Evolutionary conservation across 1,140 invertebrate genomes (phyloP), one percentile per base, ranked within the genome.

Genomic region (Ganaspis sp.): DNA sequence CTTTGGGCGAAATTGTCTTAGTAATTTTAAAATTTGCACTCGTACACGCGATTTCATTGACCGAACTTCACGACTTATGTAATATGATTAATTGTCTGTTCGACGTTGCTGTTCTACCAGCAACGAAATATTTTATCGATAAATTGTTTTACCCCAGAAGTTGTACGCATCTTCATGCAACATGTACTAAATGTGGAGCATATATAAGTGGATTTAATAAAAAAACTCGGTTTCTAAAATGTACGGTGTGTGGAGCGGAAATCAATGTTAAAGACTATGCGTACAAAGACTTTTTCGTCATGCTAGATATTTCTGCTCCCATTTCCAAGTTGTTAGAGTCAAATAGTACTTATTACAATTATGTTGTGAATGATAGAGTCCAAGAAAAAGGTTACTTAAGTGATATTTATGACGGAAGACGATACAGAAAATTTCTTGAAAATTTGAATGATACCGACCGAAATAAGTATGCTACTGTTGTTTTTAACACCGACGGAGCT

Each of bases 401-500:
- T 69, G 72, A 74, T 40, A 53, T 74, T 15, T 74, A 64, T 40
- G 72, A 74, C 17, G 72, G 72, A 42, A 37, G 21, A n/a, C 21
- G 11, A 6, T 74, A 74, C 26, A 5, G 37, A 21, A 12, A 58
- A 15, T 74, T 74, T 74, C 6, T 74, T 26, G 64, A 74, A 0
- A 58, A 29, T 17, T 69, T 74, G 21, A 17, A n/a, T 38, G 2
- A 38, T 5, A 1, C 58, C 0, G 54, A 74, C n/a, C 40, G 42
- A 42, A 19, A 40, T 9, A 74, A 40, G 6, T 74, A 74, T 45
- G 72, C 64, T 15, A 40, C 53, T 38, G 53, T 38, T 40, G 17
- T 74, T 40, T 40, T 40, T 12, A 40, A 40, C 38, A 40, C 38
- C 2, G 38, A 73, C 26, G 72, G 72, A 23, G 53, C 72, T 38